A percentile compares a stretch with the other conserved stretches of the same genome.
Evolutionary conservation across 2,888 invertebrate species (phyloP).

Genomic region (Pherbina coryleti): DNA sequence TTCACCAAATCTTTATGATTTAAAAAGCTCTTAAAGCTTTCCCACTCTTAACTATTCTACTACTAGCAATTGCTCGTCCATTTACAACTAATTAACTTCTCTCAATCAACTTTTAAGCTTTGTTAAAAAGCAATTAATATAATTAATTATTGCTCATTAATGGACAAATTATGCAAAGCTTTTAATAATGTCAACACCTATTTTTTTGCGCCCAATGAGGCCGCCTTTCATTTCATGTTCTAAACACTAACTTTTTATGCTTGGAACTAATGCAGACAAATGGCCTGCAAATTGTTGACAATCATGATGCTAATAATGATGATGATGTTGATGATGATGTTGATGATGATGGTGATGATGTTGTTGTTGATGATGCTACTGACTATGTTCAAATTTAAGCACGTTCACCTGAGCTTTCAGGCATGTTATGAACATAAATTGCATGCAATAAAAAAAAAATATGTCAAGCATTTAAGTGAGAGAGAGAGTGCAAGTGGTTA

Average conservation of each 20-base stretch:
- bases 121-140: not conserved
- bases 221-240: too few species aligned
- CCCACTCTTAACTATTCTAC: too few species aligned
- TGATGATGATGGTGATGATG: too few species aligned
- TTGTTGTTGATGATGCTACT: not conserved
- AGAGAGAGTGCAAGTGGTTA: not conserved
- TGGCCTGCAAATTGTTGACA: slow-evolving; percentile 12
- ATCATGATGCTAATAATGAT: not conserved
- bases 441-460: slow-evolving; percentile 30
- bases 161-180: slow-evolving; percentile 19
- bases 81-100: not conserved
- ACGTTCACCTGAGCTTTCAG: slow-evolving; percentile 41
- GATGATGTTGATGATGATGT: not conserved
- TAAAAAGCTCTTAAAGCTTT: too few species aligned
- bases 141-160: slow-evolving; percentile 24
- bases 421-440: slow-evolving; percentile 63
- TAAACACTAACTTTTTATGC: too few species aligned
- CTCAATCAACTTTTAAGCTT: not conserved
- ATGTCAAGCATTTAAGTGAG: not conserved
- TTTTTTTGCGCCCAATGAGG: not conserved
- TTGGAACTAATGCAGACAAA: slow-evolving; percentile 30
- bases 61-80: not conserved
- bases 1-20: too few species aligned
- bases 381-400: not conserved
- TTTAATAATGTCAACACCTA: slow-evolving; percentile 22